Evolutionary conservation across 1,140 invertebrate species (phyloP).

Genomic region (Agrypnia vestita): DNA sequence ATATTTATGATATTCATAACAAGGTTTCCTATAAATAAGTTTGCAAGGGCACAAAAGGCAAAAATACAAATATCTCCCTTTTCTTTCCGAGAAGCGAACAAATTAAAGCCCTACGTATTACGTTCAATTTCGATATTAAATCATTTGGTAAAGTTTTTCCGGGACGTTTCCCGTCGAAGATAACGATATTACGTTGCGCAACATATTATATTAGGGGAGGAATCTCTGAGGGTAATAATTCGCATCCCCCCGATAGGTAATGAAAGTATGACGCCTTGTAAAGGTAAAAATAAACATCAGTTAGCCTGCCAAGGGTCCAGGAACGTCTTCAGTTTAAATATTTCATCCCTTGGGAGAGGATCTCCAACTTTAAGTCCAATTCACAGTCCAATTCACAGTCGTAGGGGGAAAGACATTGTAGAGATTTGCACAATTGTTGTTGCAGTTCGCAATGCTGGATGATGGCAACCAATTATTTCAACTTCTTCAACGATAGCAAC

Average conservation of each 20-base stretch:
- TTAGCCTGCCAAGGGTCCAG: not conserved
- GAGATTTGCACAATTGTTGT: no score
- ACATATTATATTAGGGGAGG: not conserved
- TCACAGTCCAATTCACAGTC: no score
- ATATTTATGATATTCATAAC: not conserved
- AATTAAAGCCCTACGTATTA: not conserved
- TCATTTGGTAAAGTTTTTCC: not conserved
- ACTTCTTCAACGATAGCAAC: no score
- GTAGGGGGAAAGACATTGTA: no score
- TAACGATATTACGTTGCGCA: not conserved
- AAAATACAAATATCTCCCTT: no score
- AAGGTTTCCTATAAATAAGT: not conserved
- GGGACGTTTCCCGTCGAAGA: not conserved
- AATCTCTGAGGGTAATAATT: not conserved
- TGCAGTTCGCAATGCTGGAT: no score
- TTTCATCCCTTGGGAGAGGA: not conserved
- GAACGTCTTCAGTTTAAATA: slow-evolving; percentile 14
- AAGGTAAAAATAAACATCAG: slow-evolving; percentile 25
- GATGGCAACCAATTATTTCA: no score
- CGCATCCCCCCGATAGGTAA: not conserved
- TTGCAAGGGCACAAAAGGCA: no score
- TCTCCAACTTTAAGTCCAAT: not conserved
- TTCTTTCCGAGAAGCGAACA: not conserved
- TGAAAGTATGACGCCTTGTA: slow-evolving; percentile 16
- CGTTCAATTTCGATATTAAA: not conserved